A percentile compares a stretch with the other conserved stretches of the same genome.
phyloP scores from a whole-genome alignment of 1,140 invertebrate genomes.

The Rhyzopertha dominica region DNA sequence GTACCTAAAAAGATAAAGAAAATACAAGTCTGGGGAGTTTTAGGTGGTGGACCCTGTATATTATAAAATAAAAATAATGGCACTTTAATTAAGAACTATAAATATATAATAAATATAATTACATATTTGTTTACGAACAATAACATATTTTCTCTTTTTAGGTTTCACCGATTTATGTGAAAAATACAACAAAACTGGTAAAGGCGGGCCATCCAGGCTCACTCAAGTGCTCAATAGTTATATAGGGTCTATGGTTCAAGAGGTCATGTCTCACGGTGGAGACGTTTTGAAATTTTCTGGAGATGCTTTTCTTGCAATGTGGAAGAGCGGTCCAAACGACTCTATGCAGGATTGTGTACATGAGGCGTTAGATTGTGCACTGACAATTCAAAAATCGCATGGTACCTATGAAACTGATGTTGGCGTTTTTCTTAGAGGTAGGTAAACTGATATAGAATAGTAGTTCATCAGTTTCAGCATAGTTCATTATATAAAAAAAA shows the following conservation, averaged over 20 bases:
- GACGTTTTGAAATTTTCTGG: constrained; percentile 65
- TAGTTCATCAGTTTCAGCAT: too few relatives aligned
- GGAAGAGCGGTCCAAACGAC: constrained; percentile 43
- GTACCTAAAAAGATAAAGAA: too few relatives aligned
- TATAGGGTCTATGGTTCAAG: constrained; percentile 61
- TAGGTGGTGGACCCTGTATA: too few relatives aligned
- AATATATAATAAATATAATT: too few relatives aligned
- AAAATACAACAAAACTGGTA: constrained; percentile 53
- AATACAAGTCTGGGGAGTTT: too few relatives aligned
- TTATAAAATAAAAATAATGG: too few relatives aligned
- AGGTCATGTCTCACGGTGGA: constrained; percentile 51
- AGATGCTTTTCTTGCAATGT: constrained; percentile 53
- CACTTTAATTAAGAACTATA: too few relatives aligned
- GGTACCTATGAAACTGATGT: constrained; percentile 56
- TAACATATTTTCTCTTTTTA: constrained; percentile 17
- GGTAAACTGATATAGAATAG: too few relatives aligned
- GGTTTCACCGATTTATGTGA: constrained; percentile 61
- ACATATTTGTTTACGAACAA: background rate
- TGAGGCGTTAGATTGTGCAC: constrained; percentile 56
- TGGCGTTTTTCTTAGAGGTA: constrained; percentile 50
- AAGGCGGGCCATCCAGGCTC: constrained; percentile 57
- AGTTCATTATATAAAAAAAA: too few relatives aligned
- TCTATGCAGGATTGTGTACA: constrained; percentile 55
- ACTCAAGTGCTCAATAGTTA: constrained; percentile 61
- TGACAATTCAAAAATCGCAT: constrained; percentile 59